phyloP scores from a whole-genome alignment of 2,888 invertebrate species.

The Stenoptilia bipunctidactyla region DNA sequence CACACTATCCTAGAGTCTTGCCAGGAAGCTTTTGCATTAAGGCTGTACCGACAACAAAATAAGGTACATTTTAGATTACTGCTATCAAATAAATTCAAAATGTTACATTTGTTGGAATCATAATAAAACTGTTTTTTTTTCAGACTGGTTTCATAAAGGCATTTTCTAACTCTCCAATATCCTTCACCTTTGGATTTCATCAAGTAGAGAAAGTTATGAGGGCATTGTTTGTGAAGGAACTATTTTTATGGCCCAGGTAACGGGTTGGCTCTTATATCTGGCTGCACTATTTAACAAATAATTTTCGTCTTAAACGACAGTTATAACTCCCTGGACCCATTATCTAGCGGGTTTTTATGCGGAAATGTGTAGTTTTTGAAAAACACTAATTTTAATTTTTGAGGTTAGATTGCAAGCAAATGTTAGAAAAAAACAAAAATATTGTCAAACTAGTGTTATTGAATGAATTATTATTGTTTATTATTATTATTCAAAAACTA shows the following conservation, averaged over 20 bases:
- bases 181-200: slow-evolving; percentile 91
- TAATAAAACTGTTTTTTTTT: slow-evolving; percentile 22
- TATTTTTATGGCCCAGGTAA: slow-evolving; percentile 92
- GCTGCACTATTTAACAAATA: background rate
- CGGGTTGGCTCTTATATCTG: background rate
- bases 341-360: no score
- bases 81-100: slow-evolving; percentile 1
- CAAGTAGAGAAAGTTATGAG: slow-evolving; percentile 96
- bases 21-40: slow-evolving; percentile 94
- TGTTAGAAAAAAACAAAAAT: no score
- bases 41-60: slow-evolving; percentile 92
- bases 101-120: background rate
- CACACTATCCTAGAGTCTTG: slow-evolving; percentile 90
- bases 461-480: no score
- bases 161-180: slow-evolving; percentile 89
- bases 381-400: no score
- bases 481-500: no score
- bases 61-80: slow-evolving; percentile 76
- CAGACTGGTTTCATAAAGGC: slow-evolving; percentile 95
- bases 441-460: no score
- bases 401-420: no score
- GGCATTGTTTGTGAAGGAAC: slow-evolving; percentile 89
- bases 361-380: no score
- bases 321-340: no score
- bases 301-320: no score